Evolutionary conservation across 2,797 vertebrate genomes (phyloP), one percentile per base, ranked within the genome.

Genomic region (Gallirallus australis): DNA sequence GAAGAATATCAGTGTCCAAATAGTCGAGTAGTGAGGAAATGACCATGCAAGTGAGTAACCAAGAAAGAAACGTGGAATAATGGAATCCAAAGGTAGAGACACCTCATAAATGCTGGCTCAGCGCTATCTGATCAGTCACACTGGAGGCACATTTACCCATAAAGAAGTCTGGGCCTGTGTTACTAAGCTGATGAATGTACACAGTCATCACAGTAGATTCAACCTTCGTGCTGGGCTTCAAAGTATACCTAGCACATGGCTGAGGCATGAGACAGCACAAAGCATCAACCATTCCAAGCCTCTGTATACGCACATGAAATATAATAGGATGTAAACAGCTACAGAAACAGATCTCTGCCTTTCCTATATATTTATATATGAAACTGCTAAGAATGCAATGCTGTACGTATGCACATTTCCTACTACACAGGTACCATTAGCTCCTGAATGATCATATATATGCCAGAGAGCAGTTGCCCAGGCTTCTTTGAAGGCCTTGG

Each of bases 21-120:
- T 5, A 68, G 61, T 13, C 0, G 0, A 72, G 17, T 1, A 54
- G 33, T 1, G 11, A 33, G 40, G 15, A 76, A 25, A 30, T 0
- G 37, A 66, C 69, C 0, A 1, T 53, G 48, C 60, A 73, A 50
- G 70, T 17, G 17, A 63, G 53, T 72, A 83, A 78, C 50, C 24
- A 84, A 47, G 27, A 66, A 59, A 20, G 5, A 35, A 6, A 59
- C 0, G 1, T 14, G 73, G n/a, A 69, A 15, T 14, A 54, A 24
- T 25, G 47, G 56, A 59, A 70, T 30, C 24, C 63, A 77, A 56
- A 82, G 52, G 52, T 39, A 72, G 72, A 48, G 42, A 17, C 21
- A 27, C 5, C 1, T 60, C 42, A 39, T 12, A 35, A 66, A 66
- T 2, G 53, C 30, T 61, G 52, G 17, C 61, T 83, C 0, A 4